These are phyloP conservation scores for Watsonalla binaria DNA, from an alignment of 2,888 invertebrate genomes.

Conservation along the genomic window DNA sequence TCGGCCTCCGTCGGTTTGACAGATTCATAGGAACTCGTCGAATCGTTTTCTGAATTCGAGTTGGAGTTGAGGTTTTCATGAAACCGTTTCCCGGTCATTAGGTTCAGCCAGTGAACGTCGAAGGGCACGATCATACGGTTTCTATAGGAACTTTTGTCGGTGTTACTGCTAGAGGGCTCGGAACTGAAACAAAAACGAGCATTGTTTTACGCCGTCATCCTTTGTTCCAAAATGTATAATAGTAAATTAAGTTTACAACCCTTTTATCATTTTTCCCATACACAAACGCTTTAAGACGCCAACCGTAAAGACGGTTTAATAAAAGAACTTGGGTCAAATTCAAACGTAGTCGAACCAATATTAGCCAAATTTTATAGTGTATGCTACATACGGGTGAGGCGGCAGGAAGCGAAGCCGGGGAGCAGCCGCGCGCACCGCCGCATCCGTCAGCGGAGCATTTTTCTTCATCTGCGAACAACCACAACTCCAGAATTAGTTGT, in stretches of 20 bases:
- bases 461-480: conserved; percentile 52
- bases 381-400: conserved; percentile 42
- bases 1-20: conserved; percentile 62
- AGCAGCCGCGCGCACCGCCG: conserved; percentile 57
- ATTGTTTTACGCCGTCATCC: neutral
- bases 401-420: conserved; percentile 63
- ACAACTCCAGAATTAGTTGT: conserved; percentile 4
- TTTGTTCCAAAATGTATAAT: neutral
- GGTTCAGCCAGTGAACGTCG: conserved; percentile 78
- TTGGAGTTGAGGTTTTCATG: conserved; percentile 71
- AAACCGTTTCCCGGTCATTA: conserved; percentile 82
- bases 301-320: too few species aligned
- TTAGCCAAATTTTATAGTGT: neutral
- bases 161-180: conserved; percentile 72
- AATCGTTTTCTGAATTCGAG: conserved; percentile 72
- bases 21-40: conserved; percentile 76
- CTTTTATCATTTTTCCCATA: too few species aligned
- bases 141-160: conserved; percentile 71
- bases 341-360: too few species aligned
- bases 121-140: conserved; percentile 74
- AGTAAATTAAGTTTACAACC: neutral
- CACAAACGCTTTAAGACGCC: too few species aligned
- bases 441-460: conserved; percentile 60
- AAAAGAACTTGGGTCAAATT: too few species aligned
- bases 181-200: conserved; percentile 42